Evolutionary conservation across 2,797 vertebrate genomes (phyloP).

Genomic region (Melanogrammus aeglefinus): DNA sequence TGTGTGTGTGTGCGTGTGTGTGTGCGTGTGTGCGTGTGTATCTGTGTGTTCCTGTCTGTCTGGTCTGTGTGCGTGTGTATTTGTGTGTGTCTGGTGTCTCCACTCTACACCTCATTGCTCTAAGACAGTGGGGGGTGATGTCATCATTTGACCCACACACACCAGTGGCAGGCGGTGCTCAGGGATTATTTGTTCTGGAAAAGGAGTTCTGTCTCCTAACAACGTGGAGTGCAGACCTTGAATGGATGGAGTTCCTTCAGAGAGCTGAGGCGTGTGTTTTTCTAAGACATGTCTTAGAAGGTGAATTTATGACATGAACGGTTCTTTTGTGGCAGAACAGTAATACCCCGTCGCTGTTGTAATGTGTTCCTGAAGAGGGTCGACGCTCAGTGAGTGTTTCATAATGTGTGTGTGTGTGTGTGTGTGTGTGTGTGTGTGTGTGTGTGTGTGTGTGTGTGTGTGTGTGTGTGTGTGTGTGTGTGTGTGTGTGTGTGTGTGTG

Average conservation of each 20-base stretch:
- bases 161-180: slow-evolving; percentile 29
- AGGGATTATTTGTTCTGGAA: slow-evolving; percentile 55
- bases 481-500: not conserved
- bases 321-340: not conserved
- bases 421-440: not conserved
- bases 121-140: slow-evolving; percentile 55
- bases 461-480: not conserved
- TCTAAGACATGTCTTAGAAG: not conserved
- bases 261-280: not conserved
- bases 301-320: not conserved
- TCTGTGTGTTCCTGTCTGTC: not conserved
- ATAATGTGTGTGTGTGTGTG: not conserved
- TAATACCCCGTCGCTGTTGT: not conserved
- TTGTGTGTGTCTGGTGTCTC: not conserved
- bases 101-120: slow-evolving; percentile 47
- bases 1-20: not conserved
- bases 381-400: not conserved
- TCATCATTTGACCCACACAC: slow-evolving; percentile 57
- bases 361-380: slow-evolving; percentile 1
- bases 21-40: not conserved
- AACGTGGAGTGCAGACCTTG: slow-evolving; percentile 48
- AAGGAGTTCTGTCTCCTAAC: slow-evolving; percentile 46
- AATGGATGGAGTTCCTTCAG: slow-evolving; percentile 26
- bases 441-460: too few relatives aligned
- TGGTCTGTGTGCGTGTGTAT: not conserved